Base-by-base conservation (phyloP, 2,888 invertebrate species). In the Cheilosia pagana region DNA sequence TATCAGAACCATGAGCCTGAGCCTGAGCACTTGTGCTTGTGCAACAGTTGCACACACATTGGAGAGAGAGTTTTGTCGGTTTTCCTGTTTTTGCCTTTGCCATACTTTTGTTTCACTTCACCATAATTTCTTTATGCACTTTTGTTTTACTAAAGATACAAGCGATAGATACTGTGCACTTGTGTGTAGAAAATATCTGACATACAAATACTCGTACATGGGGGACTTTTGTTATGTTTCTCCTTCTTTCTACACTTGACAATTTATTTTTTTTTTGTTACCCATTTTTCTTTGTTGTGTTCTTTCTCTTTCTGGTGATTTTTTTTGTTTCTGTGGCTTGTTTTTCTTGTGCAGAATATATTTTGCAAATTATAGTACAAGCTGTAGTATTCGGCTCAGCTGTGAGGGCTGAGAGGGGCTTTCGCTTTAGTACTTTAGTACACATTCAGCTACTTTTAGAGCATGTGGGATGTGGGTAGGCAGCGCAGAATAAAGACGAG, bases 91-190 rank as follows among this genome's bases (percentile, higher is more conserved):
- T 63, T 78, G 55, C 43, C 10, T 52, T 35, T 35, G 12, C 35
- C 12, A 10, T 35, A 35, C 35, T 35, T 35, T 35, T 35, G 35
- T 35, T 35, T 35, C 35, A 12, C 35, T 35, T 12, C 31, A 78
- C 53, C 63, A 78, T 78, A 78, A 55, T 78, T 78, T 71, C 78
- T 71, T 78, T 71, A 65, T 77, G 60, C 68, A 79, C 65, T 71
- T 70, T 74, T 68, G 81, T 75, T 71, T 71, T 85, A 50, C 59
- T 62, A 60, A 70, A 85, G 85, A 81, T 85, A 85, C 81, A 72
- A 81, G 75, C 81, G 53, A 55, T 71, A 85, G 85, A 85, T 81
- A 85, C 81, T 81, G 81, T 85, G 76, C 81, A 81, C 85, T 85
- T 85, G 85, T 85, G 67, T 21, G 50, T 35, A 53, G 53, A 52